These are phyloP conservation scores for Phylloscopus whistleri DNA, from an alignment of 2,113 vertebrate genomes.

Conservation along the genomic window DNA sequence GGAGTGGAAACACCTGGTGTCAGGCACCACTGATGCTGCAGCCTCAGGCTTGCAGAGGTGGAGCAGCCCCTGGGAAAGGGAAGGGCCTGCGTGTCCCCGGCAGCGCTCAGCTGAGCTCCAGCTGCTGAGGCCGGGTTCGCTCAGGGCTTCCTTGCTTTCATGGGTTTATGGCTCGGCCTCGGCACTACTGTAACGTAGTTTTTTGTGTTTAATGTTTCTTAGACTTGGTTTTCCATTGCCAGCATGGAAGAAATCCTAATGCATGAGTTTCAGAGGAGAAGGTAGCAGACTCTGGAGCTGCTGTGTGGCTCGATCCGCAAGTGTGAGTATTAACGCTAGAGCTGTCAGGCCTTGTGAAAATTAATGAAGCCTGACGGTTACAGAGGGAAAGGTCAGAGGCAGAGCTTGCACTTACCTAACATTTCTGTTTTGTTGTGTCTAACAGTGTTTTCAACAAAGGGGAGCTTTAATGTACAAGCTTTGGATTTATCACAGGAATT, in stretches of 20 bases:
- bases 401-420: slow-evolving; percentile 70
- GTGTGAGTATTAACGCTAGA: slow-evolving; percentile 80
- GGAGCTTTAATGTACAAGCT: slow-evolving; percentile 66
- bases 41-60: neutral
- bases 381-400: slow-evolving; percentile 78
- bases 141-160: slow-evolving; percentile 54
- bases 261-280: slow-evolving; percentile 82
- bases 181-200: slow-evolving; percentile 76
- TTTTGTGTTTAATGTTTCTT: slow-evolving; percentile 84
- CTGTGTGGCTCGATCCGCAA: slow-evolving; percentile 81
- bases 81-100: neutral
- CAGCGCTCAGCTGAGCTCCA: rapidly evolving
- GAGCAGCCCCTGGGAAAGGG: neutral
- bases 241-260: slow-evolving; percentile 81
- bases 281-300: slow-evolving; percentile 77
- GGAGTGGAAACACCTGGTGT: neutral
- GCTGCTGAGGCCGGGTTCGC: neutral
- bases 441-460: slow-evolving; percentile 65
- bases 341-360: slow-evolving; percentile 78
- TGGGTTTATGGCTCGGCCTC: slow-evolving; percentile 66
- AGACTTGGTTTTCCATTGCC: slow-evolving; percentile 83
- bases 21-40: neutral
- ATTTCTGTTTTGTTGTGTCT: slow-evolving; percentile 75
- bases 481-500: slow-evolving; percentile 65
- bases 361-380: slow-evolving; percentile 79